Base-by-base conservation (phyloP, 2,888 invertebrate species). In the Pseudococcus longispinus region DNA sequence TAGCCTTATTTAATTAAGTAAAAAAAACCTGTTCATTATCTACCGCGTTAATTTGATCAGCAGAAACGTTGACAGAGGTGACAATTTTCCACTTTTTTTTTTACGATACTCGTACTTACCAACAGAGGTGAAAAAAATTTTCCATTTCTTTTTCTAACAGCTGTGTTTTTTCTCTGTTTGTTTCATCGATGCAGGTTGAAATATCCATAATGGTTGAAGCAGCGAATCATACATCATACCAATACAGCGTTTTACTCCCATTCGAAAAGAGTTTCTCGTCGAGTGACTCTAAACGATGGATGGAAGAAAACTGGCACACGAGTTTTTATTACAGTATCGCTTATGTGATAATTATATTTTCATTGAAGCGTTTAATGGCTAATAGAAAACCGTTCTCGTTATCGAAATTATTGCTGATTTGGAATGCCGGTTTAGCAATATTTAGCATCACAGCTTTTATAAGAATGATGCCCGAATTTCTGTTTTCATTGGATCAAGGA, bases 251-350 rank as follows among this genome's bases (percentile, higher is more conserved):
- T 91, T 94, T 97, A 90, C 97, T 99, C 92, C 95, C 96, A 90
- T 98, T 98, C 90, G 99, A 99, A 92, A 95, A 95, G 91, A 95
- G 96, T 90, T 99, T 98, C 91, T 96, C 96, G 90, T 96, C 97
- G 90, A 93, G 95, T 90, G 94, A 95, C 89, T 96, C 96, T 89
- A 94, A 95, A 90, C 94, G 94, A 92, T 98, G 98, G 97, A 98
- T 99, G 97, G 94, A 95, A 89, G 94, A 96, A 90, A 97, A 99
- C 91, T 99, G 99, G 99, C 96, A 96, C 88, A 94, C 95, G 90
- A 96, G 96, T 87, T 97, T 98, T 91, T 97, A 97, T 90, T 95
- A 95, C 91, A 93, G 96, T 89, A 96, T 96, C 89, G 93, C 95
- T 89, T 99, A 99, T 91, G 96, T 99, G 95, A 93, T 97, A 88